Conservation (phyloP, 2,888 invertebrate species). For the Clistopyga incitator region DNA sequence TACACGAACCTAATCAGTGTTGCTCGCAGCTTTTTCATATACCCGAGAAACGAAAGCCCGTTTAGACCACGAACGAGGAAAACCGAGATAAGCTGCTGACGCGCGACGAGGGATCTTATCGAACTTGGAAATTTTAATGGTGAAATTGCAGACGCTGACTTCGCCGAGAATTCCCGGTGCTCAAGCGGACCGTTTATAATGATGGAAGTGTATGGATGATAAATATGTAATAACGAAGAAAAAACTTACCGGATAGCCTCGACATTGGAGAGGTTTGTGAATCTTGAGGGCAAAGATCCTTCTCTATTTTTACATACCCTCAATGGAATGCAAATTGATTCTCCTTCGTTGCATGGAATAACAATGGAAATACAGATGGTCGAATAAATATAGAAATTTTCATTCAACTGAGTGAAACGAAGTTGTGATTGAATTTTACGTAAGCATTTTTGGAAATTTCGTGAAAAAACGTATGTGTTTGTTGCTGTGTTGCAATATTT, state of each 20-base stretch:
- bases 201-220: conserved; percentile 23
- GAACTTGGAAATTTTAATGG: conserved; percentile 54
- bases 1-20: conserved; percentile 54
- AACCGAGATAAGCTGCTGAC: conserved; percentile 27
- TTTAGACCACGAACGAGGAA: background rate
- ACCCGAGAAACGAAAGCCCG: conserved; percentile 13
- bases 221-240: background rate
- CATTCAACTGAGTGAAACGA: too few species aligned
- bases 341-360: background rate
- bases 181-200: conserved; percentile 20
- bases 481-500: too few species aligned
- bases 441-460: too few species aligned
- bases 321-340: background rate
- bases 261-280: background rate
- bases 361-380: background rate
- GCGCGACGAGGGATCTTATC: conserved; percentile 38
- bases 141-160: background rate
- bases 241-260: background rate
- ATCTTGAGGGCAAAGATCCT: background rate
- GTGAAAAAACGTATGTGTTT: too few species aligned
- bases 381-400: background rate
- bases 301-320: background rate
- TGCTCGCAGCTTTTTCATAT: conserved; percentile 9
- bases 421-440: too few species aligned
- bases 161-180: conserved; percentile 3